Evolutionary conservation across 1,140 invertebrate species (phyloP).

Genomic region (Atopsyche davidsoni): DNA sequence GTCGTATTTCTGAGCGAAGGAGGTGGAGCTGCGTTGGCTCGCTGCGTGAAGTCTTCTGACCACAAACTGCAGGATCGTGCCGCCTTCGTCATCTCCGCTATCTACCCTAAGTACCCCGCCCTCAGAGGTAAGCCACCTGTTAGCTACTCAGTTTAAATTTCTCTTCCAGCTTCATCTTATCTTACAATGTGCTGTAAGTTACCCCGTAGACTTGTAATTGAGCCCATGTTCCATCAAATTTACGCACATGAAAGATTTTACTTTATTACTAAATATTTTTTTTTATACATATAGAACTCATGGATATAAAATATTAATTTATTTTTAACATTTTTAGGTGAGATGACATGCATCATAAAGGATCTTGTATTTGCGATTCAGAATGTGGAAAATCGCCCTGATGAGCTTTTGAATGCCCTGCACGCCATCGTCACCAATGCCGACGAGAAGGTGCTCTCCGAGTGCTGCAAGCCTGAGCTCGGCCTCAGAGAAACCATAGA

Average conservation of each 20-base stretch:
- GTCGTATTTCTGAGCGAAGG: constrained; percentile 54
- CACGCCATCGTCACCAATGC: constrained; percentile 1
- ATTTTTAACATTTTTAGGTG: constrained; percentile 2
- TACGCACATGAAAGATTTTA: neutral
- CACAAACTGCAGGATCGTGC: constrained; percentile 62
- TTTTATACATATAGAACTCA: constrained; percentile 4
- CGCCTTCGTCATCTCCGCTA: constrained; percentile 58
- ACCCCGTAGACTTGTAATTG: no score
- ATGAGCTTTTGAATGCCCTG: constrained; percentile 14
- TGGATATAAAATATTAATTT: neutral
- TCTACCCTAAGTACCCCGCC: constrained; percentile 51
- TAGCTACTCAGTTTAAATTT: constrained; percentile 38
- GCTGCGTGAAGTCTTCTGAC: constrained; percentile 53
- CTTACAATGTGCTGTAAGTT: no score
- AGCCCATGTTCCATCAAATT: no score
- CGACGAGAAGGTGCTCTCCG: constrained; percentile 26
- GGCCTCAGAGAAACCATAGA: constrained; percentile 31
- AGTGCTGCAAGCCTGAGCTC: constrained; percentile 30
- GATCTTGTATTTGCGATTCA: constrained; percentile 7
- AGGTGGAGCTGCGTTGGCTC: constrained; percentile 57
- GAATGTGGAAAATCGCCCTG: constrained; percentile 8
- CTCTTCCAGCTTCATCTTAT: no score
- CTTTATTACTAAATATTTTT: constrained; percentile 2
- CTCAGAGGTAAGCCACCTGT: constrained; percentile 56
- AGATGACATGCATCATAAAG: constrained; percentile 6